Evolutionary conservation across 2,113 vertebrate genomes (phyloP).

Genomic region (Vanacampus margaritifer): DNA sequence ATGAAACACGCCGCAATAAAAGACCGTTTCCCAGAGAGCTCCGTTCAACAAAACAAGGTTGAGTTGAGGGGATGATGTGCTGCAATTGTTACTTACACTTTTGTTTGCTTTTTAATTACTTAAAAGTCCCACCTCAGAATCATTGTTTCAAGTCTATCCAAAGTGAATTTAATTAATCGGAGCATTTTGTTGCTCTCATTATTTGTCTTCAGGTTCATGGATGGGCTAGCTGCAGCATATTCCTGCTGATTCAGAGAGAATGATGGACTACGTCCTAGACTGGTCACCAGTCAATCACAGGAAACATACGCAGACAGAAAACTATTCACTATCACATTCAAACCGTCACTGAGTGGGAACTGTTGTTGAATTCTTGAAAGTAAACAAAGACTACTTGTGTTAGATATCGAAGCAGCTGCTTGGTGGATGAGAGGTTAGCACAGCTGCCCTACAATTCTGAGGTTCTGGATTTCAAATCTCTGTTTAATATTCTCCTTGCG

Average conservation of each 20-base stretch:
- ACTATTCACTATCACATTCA: not conserved
- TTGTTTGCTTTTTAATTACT: not conserved
- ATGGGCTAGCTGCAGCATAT: not conserved
- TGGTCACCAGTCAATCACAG: too few species aligned
- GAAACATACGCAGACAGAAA: too few species aligned
- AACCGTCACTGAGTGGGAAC: not conserved
- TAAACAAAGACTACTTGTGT: not conserved
- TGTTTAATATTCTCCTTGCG: not conserved
- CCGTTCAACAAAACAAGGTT: not conserved
- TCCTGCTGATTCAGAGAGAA: not conserved
- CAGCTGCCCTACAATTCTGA: not conserved
- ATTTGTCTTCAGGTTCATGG: not conserved
- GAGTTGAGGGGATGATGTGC: not conserved
- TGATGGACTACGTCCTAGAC: too few species aligned
- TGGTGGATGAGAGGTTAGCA: too few species aligned
- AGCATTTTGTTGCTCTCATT: not conserved
- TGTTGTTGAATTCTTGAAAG: not conserved
- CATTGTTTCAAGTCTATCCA: not conserved
- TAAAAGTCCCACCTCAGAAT: too few species aligned
- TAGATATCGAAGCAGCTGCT: too few species aligned
- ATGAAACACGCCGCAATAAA: not conserved
- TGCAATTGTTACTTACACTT: not conserved
- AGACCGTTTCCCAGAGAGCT: not conserved
- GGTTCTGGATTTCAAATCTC: not conserved
- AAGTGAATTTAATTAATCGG: not conserved